phyloP scores from a whole-genome alignment of 2,888 invertebrate genomes.

The Dermolepida albohirtum region DNA sequence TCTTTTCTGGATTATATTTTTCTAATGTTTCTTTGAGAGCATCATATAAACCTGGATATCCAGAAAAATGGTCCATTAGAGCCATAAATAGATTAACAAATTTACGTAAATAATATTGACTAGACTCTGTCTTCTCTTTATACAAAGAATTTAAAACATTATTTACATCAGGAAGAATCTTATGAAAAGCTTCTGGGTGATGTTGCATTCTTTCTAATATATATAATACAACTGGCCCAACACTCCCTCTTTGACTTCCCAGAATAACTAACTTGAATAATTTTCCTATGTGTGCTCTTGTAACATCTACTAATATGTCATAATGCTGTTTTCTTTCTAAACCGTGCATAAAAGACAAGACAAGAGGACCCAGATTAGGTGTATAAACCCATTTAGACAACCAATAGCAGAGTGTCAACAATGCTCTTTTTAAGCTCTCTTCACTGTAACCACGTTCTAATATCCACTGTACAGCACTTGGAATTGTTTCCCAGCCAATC shows the following conservation, averaged over 20 bases:
- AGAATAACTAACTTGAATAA: slow-evolving; percentile 71
- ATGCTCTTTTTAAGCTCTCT: slow-evolving; percentile 71
- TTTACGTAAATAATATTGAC: slow-evolving; percentile 67
- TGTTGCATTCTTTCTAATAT: slow-evolving; percentile 74
- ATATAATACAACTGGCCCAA: slow-evolving; percentile 73
- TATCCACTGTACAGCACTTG: slow-evolving; percentile 65
- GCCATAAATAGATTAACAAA: slow-evolving; percentile 71
- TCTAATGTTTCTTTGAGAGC: slow-evolving; percentile 59
- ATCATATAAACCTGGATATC: slow-evolving; percentile 58
- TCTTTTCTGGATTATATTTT: slow-evolving; percentile 54
- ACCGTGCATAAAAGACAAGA: slow-evolving; percentile 74
- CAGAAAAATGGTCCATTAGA: slow-evolving; percentile 68
- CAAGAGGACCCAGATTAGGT: slow-evolving; percentile 74
- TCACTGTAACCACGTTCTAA: slow-evolving; percentile 62
- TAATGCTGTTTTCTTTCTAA: slow-evolving; percentile 67
- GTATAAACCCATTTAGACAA: slow-evolving; percentile 73
- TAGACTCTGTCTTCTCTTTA: slow-evolving; percentile 69
- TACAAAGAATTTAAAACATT: slow-evolving; percentile 68
- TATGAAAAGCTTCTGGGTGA: slow-evolving; percentile 72
- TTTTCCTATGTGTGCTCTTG: slow-evolving; percentile 71
- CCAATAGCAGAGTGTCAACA: slow-evolving; percentile 78
- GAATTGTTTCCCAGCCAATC: slow-evolving; percentile 62
- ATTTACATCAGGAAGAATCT: slow-evolving; percentile 68
- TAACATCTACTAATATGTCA: slow-evolving; percentile 69
- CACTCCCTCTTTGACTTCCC: slow-evolving; percentile 69